These are phyloP conservation scores for Notiomystis cincta DNA, from an alignment of 2,113 vertebrate species.

Conservation along the genomic window DNA sequence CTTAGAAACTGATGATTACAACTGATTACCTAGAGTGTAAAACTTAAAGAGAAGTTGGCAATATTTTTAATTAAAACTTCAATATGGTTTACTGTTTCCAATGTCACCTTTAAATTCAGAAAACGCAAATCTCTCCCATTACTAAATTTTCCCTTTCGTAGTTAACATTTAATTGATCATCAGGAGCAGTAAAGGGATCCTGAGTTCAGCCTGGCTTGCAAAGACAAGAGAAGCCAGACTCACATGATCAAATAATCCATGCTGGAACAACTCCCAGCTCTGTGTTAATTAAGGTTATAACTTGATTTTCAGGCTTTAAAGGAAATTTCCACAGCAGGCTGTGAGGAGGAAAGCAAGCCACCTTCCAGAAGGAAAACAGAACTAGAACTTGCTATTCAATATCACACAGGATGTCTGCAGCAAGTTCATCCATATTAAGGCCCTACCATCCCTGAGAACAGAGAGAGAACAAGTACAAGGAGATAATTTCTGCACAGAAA, in stretches of 20 bases:
- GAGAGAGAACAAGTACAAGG: background rate
- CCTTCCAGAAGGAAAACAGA: background rate
- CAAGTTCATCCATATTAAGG: background rate
- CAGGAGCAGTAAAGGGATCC: background rate
- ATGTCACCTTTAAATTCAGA: conserved; percentile 9
- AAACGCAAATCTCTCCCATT: background rate
- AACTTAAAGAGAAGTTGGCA: background rate
- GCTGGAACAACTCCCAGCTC: background rate
- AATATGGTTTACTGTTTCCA: background rate
- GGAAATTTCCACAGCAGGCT: background rate
- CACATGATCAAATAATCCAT: background rate
- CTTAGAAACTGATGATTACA: background rate
- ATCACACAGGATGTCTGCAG: background rate
- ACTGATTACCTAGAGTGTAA: background rate
- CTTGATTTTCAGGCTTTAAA: background rate
- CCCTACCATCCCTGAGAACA: background rate
- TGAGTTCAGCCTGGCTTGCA: background rate
- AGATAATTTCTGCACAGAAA: background rate
- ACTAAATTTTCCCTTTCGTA: background rate
- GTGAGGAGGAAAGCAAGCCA: background rate
- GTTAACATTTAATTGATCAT: background rate
- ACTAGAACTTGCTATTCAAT: background rate
- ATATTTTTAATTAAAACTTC: background rate
- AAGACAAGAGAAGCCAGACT: background rate
- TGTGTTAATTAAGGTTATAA: background rate